Evolutionary conservation across 1,140 invertebrate genomes (phyloP).

Genomic region (Charaxes varanes): DNA sequence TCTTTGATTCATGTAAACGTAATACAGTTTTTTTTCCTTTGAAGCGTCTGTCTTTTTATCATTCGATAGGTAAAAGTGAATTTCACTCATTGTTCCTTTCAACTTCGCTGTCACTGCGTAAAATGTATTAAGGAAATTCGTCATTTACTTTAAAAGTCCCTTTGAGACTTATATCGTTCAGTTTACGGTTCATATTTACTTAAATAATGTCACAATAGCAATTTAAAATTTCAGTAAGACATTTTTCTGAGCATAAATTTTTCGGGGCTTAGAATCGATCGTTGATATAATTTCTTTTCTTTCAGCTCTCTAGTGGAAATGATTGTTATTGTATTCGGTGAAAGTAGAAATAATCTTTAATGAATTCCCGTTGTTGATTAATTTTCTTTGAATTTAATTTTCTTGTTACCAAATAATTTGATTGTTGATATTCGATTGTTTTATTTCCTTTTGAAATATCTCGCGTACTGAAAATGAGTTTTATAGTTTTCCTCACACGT

Average conservation of each 20-base stretch:
- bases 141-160: constrained; percentile 2
- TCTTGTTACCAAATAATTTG: no score
- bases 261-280: constrained; percentile 10
- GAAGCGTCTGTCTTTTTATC: constrained; percentile 26
- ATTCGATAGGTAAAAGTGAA: constrained; percentile 31
- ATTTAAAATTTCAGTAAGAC: constrained; percentile 5
- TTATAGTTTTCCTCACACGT: no score
- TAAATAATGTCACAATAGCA: neutral
- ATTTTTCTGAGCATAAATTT: neutral
- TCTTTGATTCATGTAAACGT: no score
- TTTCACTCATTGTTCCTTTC: constrained; percentile 26
- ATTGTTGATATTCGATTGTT: no score
- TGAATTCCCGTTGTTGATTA: no score
- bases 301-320: neutral
- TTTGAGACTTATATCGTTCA: constrained; percentile 7
- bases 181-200: neutral
- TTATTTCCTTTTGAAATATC: no score
- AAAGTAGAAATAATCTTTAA: no score
- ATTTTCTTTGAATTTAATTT: no score
- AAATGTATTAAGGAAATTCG: constrained; percentile 22
- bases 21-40: no score
- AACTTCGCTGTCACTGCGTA: constrained; percentile 24
- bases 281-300: neutral
- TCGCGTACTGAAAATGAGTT: no score
- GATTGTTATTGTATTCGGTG: neutral